Percentiles rank a stretch among this genome's conserved stretches.
Conservation (phyloP, 2,888 invertebrate species). For the Gonocerus acuteangulatus region DNA sequence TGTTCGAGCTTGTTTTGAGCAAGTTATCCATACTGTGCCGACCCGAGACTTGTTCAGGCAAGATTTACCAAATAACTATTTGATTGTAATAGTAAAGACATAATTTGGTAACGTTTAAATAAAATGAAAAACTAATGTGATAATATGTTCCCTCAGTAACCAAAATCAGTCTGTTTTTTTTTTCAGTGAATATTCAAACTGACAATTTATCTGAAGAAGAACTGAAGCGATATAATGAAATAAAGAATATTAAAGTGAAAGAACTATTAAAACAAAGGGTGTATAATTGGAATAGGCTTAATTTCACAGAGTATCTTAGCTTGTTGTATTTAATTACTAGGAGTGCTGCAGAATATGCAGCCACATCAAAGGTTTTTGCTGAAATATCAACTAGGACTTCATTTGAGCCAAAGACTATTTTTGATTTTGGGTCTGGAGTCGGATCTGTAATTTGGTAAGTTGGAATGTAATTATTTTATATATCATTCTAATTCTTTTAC, state of each 20-base stretch:
- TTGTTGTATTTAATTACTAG: slow-evolving; percentile 64
- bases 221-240: slow-evolving; percentile 24
- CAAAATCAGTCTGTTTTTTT: too few relatives aligned
- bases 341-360: slow-evolving; percentile 67
- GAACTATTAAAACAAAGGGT: slow-evolving; percentile 53
- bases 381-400: slow-evolving; percentile 61
- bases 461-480: neutral
- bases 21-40: too few relatives aligned
- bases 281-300: slow-evolving; percentile 66
- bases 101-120: too few relatives aligned
- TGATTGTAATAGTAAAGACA: too few relatives aligned
- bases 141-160: too few relatives aligned
- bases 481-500: too few relatives aligned
- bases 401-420: slow-evolving; percentile 67
- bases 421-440: slow-evolving; percentile 88
- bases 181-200: slow-evolving; percentile 22
- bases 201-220: slow-evolving; percentile 20
- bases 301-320: slow-evolving; percentile 57
- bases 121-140: too few relatives aligned
- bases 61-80: too few relatives aligned
- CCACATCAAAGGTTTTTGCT: slow-evolving; percentile 58
- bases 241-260: slow-evolving; percentile 50
- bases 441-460: slow-evolving; percentile 73
- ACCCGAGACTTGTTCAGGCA: too few relatives aligned
- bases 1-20: too few relatives aligned